Conservation (phyloP, 1,140 invertebrate species). For the Saccostrea echinata region DNA sequence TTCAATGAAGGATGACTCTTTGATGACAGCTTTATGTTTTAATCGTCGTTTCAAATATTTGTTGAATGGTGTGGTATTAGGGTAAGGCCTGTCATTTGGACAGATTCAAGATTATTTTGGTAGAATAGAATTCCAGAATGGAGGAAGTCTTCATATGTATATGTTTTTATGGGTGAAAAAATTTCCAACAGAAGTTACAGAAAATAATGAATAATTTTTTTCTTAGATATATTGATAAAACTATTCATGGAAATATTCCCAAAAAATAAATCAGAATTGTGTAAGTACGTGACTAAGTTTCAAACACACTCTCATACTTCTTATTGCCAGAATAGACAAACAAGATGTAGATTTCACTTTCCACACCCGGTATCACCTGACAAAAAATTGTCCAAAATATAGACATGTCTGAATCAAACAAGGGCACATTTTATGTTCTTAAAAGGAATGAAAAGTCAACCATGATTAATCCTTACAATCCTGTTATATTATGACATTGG, state of each 20-base stretch:
- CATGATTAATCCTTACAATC: slow-evolving; percentile 63
- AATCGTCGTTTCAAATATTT: slow-evolving; percentile 51
- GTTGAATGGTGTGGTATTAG: slow-evolving; percentile 52
- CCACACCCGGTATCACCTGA: no score
- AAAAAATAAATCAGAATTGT: slow-evolving; percentile 41
- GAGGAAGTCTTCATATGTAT: slow-evolving; percentile 45
- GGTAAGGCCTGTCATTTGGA: slow-evolving; percentile 48
- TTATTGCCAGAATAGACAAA: no score
- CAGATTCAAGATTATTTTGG: slow-evolving; percentile 56
- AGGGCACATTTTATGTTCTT: no score
- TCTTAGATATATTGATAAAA: slow-evolving; percentile 53
- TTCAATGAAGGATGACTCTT: slow-evolving; percentile 28
- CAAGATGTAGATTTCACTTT: no score
- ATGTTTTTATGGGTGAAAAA: slow-evolving; percentile 58
- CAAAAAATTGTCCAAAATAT: no score
- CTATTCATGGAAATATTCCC: slow-evolving; percentile 48
- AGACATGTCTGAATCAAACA: no score
- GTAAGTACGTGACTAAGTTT: slow-evolving; percentile 39
- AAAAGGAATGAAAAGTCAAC: no score
- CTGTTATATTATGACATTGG: neutral
- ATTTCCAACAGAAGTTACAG: slow-evolving; percentile 41
- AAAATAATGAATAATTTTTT: slow-evolving; percentile 5
- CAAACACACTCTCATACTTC: no score
- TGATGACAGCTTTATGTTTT: slow-evolving; percentile 54
- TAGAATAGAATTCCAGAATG: slow-evolving; percentile 45